phyloP scores from a whole-genome alignment of 1,140 invertebrate species.

The Apis cerana region DNA sequence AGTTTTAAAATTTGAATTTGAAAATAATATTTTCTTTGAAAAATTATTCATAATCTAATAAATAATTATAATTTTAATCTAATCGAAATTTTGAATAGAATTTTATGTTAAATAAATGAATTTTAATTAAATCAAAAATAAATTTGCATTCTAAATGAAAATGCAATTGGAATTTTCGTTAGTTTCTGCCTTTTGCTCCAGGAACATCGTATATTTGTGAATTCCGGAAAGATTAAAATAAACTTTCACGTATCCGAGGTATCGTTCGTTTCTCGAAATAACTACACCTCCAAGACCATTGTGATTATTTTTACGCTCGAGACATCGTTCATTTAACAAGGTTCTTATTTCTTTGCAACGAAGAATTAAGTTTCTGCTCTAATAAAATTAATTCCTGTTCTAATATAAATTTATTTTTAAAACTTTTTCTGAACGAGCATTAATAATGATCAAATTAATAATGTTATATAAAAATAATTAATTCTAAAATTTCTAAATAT shows the following conservation, averaged over 20 bases:
- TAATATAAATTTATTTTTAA: neutral
- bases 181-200: too few species aligned
- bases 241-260: constrained; percentile 19
- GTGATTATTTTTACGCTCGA: constrained; percentile 13
- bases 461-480: too few species aligned
- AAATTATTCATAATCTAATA: too few species aligned
- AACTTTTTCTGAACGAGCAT: neutral
- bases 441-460: neutral
- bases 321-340: neutral
- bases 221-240: constrained; percentile 12
- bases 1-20: too few species aligned
- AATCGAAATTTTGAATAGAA: neutral
- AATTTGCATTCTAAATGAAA: neutral
- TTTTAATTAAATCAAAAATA: neutral
- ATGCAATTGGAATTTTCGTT: neutral
- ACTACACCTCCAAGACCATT: constrained; percentile 18
- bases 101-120: neutral
- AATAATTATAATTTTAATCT: too few species aligned
- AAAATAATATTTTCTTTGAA: too few species aligned
- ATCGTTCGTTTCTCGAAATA: constrained; percentile 26
- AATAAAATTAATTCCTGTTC: too few species aligned
- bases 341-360: neutral
- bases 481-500: too few species aligned
- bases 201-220: neutral
- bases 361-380: neutral